Base-by-base conservation (phyloP, 1,140 invertebrate species). In the Zaprionus lachaisei region DNA sequence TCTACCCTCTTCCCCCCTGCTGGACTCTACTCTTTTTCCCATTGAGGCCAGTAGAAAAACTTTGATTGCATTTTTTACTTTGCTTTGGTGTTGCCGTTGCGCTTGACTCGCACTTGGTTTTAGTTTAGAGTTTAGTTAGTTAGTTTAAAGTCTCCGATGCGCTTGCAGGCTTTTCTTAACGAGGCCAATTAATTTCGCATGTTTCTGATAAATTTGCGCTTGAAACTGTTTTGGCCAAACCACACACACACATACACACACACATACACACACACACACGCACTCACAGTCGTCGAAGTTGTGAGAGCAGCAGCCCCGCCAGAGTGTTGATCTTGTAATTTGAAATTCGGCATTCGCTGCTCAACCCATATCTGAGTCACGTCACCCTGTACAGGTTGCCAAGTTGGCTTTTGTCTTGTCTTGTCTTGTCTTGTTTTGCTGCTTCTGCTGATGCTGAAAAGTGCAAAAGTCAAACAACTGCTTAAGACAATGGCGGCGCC, bases 401-500 rank as follows among this genome's bases (percentile, higher is more conserved):
- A 14, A 34, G 15, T 55, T 47, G 24, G 5, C n/a, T 28, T 73
- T 87, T 79, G 54, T 80, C 24, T 69, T 78, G 61, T 72, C 64
- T 68, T 66, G 31, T 24, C 49, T 44, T 70, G 24, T 15, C 4
- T 24, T 0, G 2, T 24, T 24, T 2, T 56, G 20, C 17, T 58
- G 55, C 12, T 67, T 24, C 14, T 60, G 56, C 17, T 57, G 26
- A 22, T 38, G 67, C 44, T 70, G 75, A 81, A 78, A 85, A 89
- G 85, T 90, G 85, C 74, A 82, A 90, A 90, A 90, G 85, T 90
- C 85, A 90, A 90, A 90, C 85, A 90, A 82, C 73, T 82, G 77
- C 58, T 71, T 76, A 79, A 80, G 73, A 83, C 79, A 79, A 77
- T 78, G 67, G 65, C 70, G 55, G 67, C 62, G 70, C 67, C 73